Evolutionary conservation across 1,140 invertebrate genomes (phyloP).

Genomic region (Parapsyche elsis): DNA sequence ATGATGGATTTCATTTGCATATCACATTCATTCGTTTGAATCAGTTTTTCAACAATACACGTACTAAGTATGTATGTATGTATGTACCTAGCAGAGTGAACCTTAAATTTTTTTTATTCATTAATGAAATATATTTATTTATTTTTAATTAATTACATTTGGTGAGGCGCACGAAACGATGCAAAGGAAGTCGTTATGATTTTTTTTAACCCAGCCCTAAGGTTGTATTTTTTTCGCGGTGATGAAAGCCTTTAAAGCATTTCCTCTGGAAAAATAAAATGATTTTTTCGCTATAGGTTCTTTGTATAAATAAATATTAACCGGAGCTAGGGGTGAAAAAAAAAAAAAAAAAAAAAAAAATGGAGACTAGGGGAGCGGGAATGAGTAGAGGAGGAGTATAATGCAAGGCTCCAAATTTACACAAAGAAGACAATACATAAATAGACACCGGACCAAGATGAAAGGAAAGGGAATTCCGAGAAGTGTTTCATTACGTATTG

Average conservation of each 20-base stretch:
- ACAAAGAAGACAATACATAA: conserved; percentile 3
- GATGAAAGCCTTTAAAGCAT: conserved; percentile 28
- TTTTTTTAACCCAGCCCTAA: background rate
- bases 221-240: background rate
- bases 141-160: background rate
- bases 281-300: background rate
- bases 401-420: conserved; percentile 20
- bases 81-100: too few relatives aligned
- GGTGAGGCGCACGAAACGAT: background rate
- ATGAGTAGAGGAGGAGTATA: background rate
- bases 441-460: conserved; percentile 22
- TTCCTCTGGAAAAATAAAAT: conserved; percentile 15
- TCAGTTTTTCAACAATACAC: too few relatives aligned
- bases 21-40: too few relatives aligned
- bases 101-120: background rate
- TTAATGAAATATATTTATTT: too few relatives aligned
- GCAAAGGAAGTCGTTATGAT: background rate
- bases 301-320: background rate
- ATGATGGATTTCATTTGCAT: too few relatives aligned
- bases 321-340: too few relatives aligned
- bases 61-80: too few relatives aligned
- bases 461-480: conserved; percentile 20
- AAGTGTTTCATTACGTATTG: conserved; percentile 33
- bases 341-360: too few relatives aligned
- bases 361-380: background rate